Evolutionary conservation across 2,797 vertebrate genomes (phyloP).

Genomic region (Coilia nasus): DNA sequence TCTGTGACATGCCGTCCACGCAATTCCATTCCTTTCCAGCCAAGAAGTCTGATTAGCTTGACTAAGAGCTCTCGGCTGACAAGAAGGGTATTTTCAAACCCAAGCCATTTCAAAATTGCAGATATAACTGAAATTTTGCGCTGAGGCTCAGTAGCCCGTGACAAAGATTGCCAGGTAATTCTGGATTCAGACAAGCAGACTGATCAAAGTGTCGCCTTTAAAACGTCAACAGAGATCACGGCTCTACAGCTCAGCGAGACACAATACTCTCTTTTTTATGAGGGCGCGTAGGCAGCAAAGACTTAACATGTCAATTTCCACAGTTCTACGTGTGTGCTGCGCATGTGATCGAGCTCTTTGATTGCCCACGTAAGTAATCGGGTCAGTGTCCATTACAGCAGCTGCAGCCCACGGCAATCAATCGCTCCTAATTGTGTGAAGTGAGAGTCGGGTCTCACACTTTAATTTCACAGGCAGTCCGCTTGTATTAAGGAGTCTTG

Average conservation of each 20-base stretch:
- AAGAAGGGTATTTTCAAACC: background rate
- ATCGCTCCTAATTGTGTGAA: background rate
- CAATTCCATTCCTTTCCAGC: background rate
- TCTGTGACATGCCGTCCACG: background rate
- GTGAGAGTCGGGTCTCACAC: background rate
- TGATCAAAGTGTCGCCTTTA: background rate
- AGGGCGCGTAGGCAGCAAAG: background rate
- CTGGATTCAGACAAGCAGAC: background rate
- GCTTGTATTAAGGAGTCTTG: slow-evolving; percentile 38
- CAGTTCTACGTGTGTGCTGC: background rate
- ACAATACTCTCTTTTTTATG: background rate
- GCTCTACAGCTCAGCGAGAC: background rate
- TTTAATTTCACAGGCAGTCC: slow-evolving; percentile 40
- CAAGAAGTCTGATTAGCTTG: background rate
- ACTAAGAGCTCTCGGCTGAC: slow-evolving; percentile 1
- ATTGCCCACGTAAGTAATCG: background rate
- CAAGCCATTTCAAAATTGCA: background rate
- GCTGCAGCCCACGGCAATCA: background rate
- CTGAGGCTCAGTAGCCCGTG: background rate
- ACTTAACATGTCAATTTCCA: background rate
- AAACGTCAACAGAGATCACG: background rate
- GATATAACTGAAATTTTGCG: background rate
- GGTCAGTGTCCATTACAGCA: background rate
- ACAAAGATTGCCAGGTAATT: background rate
- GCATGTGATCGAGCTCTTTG: background rate